Evolutionary conservation across 2,888 invertebrate species (phyloP), one percentile per base, ranked within the genome.

Genomic region (Laothoe populi): DNA sequence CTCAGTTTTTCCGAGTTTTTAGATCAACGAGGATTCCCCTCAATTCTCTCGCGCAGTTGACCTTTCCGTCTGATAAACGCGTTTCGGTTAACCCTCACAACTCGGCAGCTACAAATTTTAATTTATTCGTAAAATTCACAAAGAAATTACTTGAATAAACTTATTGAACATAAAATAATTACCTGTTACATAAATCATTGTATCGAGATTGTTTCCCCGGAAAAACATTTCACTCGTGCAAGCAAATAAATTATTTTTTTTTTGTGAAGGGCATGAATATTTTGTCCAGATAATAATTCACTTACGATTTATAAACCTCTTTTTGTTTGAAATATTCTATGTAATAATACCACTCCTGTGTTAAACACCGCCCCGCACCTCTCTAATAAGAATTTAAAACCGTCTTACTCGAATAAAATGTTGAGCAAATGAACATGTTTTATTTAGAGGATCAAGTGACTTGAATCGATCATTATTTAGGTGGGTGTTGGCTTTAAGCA

Each of bases 21-120:
- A 72, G 74, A 62, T 64, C 65, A 59, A 63, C 59, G 57, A 69
- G 65, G 63, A 66, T 70, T 65, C 66, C 72, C 69, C 70, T 61
- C 35, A 46, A 66, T 67, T 65, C 64, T 67, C 70, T 64, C 70
- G 72, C 78, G 71, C 73, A 80, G 76, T 82, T 84, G 84, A 86
- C 84, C 86, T 82, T 79, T 77, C 79, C 76, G 75, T 77, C 83
- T 82, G 81, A 82, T 58, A 61, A 42, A 60, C 60, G 23, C 53
- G 35, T 57, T 35, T 35, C 59, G 35, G 35, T 62, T 67, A 71
- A 75, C 76, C 75, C 71, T 62, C 66, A 73, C 70, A 70, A 72
- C 70, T 67, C 70, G 70, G 74, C 75, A 80, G 74, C 76, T 77
- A 77, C 77, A 84, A 83, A 87, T 85, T 82, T 82, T 82, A 84